Percentiles rank a stretch among this genome's conserved stretches.
phyloP scores from a whole-genome alignment of 2,888 invertebrate species.

The Syrista parreyssii region DNA sequence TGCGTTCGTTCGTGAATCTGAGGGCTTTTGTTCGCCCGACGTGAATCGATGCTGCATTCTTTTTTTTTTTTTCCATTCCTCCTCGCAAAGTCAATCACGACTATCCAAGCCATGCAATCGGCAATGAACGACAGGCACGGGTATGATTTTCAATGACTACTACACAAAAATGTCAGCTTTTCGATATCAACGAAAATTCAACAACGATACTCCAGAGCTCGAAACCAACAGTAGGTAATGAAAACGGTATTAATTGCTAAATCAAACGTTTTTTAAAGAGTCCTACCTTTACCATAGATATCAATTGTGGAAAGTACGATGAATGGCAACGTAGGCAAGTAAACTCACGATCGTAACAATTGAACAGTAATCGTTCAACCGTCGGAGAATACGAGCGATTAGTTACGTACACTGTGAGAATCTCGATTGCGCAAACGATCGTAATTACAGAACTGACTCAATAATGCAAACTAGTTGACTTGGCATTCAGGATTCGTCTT shows the following conservation, averaged over 20 bases:
- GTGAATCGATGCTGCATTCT: conserved; percentile 10
- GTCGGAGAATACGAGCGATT: background rate
- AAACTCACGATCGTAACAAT: background rate
- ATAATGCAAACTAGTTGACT: background rate
- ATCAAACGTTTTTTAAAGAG: background rate
- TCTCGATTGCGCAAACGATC: background rate
- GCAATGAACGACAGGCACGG: background rate
- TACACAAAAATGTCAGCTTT: background rate
- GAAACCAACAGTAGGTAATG: too few relatives aligned
- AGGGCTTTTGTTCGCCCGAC: conserved; percentile 43
- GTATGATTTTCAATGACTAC: background rate
- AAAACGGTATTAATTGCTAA: too few relatives aligned
- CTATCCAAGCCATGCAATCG: background rate
- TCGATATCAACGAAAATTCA: background rate
- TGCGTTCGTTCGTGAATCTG: conserved; percentile 46
- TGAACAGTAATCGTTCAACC: background rate
- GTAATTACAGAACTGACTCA: background rate
- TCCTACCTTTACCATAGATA: background rate
- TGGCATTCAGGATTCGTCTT: background rate
- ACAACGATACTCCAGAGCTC: background rate
- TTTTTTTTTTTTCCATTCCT: conserved; percentile 4
- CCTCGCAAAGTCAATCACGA: background rate
- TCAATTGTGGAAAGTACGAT: background rate
- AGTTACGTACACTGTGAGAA: background rate
- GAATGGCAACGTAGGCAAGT: background rate